A percentile compares a stretch with the other conserved stretches of the same genome.
These are phyloP conservation scores for Amphiprion ocellaris DNA, from an alignment of 2,113 vertebrate species.

Conservation along the genomic window DNA sequence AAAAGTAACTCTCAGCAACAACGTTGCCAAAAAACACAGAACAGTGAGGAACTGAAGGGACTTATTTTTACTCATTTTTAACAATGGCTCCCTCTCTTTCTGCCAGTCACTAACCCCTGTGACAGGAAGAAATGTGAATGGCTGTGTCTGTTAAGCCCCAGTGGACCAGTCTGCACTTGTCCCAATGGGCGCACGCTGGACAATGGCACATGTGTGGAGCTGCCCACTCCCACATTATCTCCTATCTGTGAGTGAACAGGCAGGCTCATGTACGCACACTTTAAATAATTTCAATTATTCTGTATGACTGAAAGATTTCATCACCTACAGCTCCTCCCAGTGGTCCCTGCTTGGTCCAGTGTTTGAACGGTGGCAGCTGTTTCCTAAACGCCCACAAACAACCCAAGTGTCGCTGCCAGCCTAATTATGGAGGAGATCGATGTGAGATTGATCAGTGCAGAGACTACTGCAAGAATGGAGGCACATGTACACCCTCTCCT, in stretches of 20 bases:
- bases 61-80: neutral
- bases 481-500: slow-evolving; percentile 93
- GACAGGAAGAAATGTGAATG: slow-evolving; percentile 98
- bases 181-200: slow-evolving; percentile 93
- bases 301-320: neutral
- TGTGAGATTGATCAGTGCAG: slow-evolving; percentile 96
- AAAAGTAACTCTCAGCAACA: neutral
- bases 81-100: neutral
- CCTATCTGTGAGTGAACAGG: slow-evolving; percentile 81
- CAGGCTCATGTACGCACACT: neutral
- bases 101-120: slow-evolving; percentile 93
- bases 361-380: slow-evolving; percentile 94
- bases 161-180: slow-evolving; percentile 95
- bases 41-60: no score
- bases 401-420: slow-evolving; percentile 96
- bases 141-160: slow-evolving; percentile 97
- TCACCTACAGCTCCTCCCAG: slow-evolving; percentile 85
- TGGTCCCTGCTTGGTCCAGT: slow-evolving; percentile 89
- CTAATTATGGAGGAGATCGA: slow-evolving; percentile 92
- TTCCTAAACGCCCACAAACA: slow-evolving; percentile 95
- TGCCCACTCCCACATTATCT: slow-evolving; percentile 88
- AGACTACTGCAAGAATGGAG: slow-evolving; percentile 94
- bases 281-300: neutral
- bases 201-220: slow-evolving; percentile 93
- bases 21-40: neutral